Percentiles rank a stretch among this genome's conserved stretches.
phyloP scores from a whole-genome alignment of 1,140 invertebrate species.

The Nomia melanderi region DNA sequence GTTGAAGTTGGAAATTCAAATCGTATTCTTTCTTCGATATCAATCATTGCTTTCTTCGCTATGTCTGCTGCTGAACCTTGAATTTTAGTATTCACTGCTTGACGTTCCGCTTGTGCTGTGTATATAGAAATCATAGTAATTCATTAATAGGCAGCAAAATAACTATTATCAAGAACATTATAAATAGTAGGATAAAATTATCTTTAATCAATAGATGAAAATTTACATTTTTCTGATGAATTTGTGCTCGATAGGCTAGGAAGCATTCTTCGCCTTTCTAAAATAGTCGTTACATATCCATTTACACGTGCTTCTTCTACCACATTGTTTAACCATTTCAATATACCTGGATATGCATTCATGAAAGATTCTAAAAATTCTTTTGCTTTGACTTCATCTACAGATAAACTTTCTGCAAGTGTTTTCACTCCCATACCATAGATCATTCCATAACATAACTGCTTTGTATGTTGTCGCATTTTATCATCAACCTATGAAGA shows the following conservation, averaged over 20 bases:
- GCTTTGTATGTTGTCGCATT: constrained; percentile 92
- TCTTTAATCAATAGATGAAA: constrained; percentile 8
- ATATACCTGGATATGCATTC: constrained; percentile 88
- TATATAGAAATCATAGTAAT: constrained; percentile 27
- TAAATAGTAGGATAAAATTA: constrained; percentile 36
- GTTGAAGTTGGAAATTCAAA: constrained; percentile 69
- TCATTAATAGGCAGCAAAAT: constrained; percentile 8
- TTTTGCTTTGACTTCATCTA: constrained; percentile 90
- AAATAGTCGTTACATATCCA: constrained; percentile 93
- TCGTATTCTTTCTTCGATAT: constrained; percentile 84
- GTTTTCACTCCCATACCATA: constrained; percentile 97
- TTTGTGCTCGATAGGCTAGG: constrained; percentile 87
- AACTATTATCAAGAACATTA: constrained; percentile 17
- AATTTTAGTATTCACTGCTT: constrained; percentile 96
- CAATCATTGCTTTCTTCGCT: constrained; percentile 93
- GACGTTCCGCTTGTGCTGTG: constrained; percentile 93
- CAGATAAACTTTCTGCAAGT: constrained; percentile 90
- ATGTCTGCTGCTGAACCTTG: constrained; percentile 98
- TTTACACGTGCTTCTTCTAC: constrained; percentile 86
- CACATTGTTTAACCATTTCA: constrained; percentile 85
- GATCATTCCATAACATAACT: constrained; percentile 98
- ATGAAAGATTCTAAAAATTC: constrained; percentile 92
- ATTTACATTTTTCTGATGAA: constrained; percentile 83
- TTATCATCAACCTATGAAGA: constrained; percentile 85
- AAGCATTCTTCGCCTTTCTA: constrained; percentile 89